Percentiles rank a stretch among this genome's conserved stretches.
Evolutionary conservation across 2,797 vertebrate genomes (phyloP).

Genomic region (Hapalemur alaotrensis): DNA sequence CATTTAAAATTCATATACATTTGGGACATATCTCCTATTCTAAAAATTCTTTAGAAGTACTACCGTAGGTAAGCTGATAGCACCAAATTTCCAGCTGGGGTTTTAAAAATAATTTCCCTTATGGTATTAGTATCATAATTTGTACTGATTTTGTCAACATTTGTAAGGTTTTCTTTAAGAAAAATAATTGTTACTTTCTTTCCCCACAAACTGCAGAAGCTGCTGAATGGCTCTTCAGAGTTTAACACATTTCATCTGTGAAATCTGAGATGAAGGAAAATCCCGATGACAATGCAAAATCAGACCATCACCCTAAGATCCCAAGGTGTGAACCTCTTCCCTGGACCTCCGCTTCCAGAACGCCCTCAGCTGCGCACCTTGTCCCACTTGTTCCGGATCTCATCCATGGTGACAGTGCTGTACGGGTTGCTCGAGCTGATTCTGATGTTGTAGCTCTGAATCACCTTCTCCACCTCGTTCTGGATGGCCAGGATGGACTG

Average conservation of each 20-base stretch:
- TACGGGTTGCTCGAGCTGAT: constrained; percentile 93
- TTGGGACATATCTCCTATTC: neutral
- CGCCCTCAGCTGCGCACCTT: constrained; percentile 86
- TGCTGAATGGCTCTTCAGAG: neutral
- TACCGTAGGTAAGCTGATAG: neutral
- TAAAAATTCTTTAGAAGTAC: neutral
- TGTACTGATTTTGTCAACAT: neutral
- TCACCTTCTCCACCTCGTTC: constrained; percentile 97
- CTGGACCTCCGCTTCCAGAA: rapidly evolving
- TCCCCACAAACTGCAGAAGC: neutral
- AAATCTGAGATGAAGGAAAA: neutral
- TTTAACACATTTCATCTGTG: neutral
- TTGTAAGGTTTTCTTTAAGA: neutral
- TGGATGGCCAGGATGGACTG: constrained; percentile 97
- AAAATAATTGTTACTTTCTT: neutral
- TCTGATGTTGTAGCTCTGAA: constrained; percentile 95
- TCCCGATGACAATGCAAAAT: neutral
- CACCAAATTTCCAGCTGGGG: neutral
- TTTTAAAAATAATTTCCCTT: neutral
- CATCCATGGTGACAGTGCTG: constrained; percentile 92
- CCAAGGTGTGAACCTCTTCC: neutral
- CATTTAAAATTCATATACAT: neutral
- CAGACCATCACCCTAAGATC: neutral
- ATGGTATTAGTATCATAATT: neutral
- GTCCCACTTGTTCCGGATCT: constrained; percentile 96